Evolutionary conservation across 2,797 vertebrate species (phyloP).

Genomic region (Tolypeutes matacus): DNA sequence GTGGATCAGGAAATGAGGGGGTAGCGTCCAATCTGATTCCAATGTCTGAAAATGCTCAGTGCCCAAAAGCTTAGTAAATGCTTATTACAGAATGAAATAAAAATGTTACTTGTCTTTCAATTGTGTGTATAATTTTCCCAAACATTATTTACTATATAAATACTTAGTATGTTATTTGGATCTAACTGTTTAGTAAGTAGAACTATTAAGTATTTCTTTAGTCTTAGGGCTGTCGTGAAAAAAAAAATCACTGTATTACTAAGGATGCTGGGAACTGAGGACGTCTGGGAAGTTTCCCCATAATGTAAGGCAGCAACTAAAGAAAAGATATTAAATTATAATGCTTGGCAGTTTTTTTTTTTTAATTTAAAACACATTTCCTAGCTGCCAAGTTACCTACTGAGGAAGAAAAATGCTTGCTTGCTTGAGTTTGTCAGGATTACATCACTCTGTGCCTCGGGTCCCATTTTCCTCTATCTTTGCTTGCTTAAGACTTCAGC

Average conservation of each 20-base stretch:
- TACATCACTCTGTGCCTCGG: fast-evolving
- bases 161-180: neutral
- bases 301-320: neutral
- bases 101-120: neutral
- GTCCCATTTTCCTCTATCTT: neutral
- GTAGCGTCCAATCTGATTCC: neutral
- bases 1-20: neutral
- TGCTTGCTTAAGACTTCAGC: neutral
- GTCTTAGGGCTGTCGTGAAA: neutral
- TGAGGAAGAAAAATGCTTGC: neutral
- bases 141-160: neutral
- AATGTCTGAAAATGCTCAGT: neutral
- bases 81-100: neutral
- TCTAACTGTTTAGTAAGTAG: neutral
- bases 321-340: neutral
- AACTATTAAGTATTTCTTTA: neutral
- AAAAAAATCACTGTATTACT: neutral
- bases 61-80: neutral
- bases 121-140: neutral
- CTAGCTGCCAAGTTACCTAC: no score
- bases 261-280: neutral
- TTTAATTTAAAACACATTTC: neutral
- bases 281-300: neutral
- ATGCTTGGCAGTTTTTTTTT: neutral
- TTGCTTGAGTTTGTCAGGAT: neutral